Conservation (phyloP, 2,797 vertebrate genomes). For the Limosa lapponica region DNA sequence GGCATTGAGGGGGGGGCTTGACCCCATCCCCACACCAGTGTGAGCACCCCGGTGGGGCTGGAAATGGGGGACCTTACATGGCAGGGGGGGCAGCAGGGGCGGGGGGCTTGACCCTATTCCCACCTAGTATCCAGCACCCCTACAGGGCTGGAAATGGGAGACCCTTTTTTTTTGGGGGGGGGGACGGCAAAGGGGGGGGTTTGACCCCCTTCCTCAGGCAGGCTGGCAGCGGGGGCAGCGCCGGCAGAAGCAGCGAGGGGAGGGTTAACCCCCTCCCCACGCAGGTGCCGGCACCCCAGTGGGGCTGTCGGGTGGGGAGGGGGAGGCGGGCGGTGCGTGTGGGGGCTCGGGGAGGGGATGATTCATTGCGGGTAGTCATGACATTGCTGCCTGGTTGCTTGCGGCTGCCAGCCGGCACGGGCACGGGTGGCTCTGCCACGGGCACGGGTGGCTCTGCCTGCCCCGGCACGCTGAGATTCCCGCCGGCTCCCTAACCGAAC, state of each 20-base stretch:
- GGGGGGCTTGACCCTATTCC: neutral
- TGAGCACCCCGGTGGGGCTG: neutral
- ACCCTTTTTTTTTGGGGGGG: too few species aligned
- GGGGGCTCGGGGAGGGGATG: conserved; percentile 58
- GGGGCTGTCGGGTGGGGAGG: conserved; percentile 37
- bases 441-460: conserved; percentile 32
- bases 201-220: neutral
- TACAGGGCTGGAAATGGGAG: neutral
- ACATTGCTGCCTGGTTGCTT: conserved; percentile 56
- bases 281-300: conserved; percentile 36
- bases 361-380: conserved; percentile 60
- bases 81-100: neutral
- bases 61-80: neutral
- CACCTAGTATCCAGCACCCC: neutral
- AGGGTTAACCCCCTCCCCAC: conserved; percentile 48
- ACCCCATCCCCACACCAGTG: fast-evolving
- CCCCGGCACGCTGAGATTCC: neutral
- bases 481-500: neutral
- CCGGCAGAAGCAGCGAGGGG: conserved; percentile 8
- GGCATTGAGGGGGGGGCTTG: neutral
- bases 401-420: conserved; percentile 44
- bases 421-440: conserved; percentile 32
- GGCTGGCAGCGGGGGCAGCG: neutral
- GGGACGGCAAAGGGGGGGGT: too few species aligned
- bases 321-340: conserved; percentile 31